Conservation (phyloP, 2,888 invertebrate species). For the Agrilus cyanescens region DNA sequence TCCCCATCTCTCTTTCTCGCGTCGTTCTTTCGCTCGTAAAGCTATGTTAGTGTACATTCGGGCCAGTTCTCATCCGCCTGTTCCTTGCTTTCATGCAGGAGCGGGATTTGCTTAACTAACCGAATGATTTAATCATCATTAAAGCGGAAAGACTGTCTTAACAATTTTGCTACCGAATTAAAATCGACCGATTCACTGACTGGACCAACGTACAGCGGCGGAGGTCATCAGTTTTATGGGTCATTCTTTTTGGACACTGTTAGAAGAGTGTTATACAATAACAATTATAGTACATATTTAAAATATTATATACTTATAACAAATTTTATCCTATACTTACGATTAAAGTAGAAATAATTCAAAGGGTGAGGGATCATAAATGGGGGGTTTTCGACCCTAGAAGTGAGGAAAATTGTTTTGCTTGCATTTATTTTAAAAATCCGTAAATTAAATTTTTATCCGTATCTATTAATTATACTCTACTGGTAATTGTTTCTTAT, state of each 20-base stretch:
- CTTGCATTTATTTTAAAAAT: too few species aligned
- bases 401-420: too few species aligned
- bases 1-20: too few species aligned
- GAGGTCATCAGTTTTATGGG: background rate
- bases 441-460: too few species aligned
- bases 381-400: too few species aligned
- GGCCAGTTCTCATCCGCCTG: constrained; percentile 12
- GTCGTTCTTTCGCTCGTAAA: background rate
- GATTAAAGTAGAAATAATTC: too few species aligned
- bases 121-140: constrained; percentile 37
- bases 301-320: too few species aligned
- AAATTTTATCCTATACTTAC: too few species aligned
- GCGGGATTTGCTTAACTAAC: constrained; percentile 36
- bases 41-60: constrained; percentile 2
- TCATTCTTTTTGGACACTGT: constrained; percentile 4
- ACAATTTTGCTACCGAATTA: constrained; percentile 37
- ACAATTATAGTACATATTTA: too few species aligned
- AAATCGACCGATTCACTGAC: constrained; percentile 17
- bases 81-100: constrained; percentile 30
- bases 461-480: too few species aligned
- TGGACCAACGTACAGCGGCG: background rate
- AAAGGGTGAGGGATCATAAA: too few species aligned
- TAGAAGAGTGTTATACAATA: background rate
- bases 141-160: constrained; percentile 37
- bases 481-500: too few species aligned